These are phyloP conservation scores for Ormyrus nitidulus DNA, from an alignment of 2,888 invertebrate genomes.

Conservation along the genomic window DNA sequence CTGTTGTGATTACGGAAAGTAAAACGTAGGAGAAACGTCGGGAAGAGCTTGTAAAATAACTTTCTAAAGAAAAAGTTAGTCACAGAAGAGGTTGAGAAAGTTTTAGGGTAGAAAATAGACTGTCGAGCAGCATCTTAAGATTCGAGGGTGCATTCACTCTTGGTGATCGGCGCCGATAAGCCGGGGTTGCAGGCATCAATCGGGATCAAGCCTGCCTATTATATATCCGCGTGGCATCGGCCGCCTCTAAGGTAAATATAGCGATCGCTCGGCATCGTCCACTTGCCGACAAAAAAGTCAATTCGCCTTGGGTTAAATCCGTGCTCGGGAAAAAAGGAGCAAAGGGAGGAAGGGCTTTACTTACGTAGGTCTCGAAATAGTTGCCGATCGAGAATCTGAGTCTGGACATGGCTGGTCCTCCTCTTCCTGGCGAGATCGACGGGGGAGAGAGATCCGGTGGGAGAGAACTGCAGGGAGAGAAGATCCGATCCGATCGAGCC, in stretches of 20 bases:
- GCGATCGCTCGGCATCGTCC: no score
- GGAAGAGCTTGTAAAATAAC: no score
- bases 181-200: neutral
- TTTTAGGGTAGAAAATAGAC: no score
- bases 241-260: neutral
- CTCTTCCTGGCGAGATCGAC: conserved; percentile 23
- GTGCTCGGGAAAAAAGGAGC: no score
- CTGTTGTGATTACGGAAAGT: no score
- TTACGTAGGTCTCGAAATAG: conserved; percentile 73
- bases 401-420: conserved; percentile 33
- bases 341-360: conserved; percentile 57
- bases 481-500: conserved; percentile 55
- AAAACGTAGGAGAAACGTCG: no score
- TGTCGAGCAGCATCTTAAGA: neutral
- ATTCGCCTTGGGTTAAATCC: no score
- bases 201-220: neutral
- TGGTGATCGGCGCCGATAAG: neutral
- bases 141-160: neutral
- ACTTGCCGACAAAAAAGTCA: no score
- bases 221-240: neutral
- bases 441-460: neutral
- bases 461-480: conserved; percentile 22
- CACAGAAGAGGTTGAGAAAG: no score
- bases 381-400: conserved; percentile 72
- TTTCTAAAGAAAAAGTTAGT: no score